A percentile compares a stretch with the other conserved stretches of the same genome.
phyloP scores from a whole-genome alignment of 2,113 vertebrate genomes.

The Malurus alboscapulatus region DNA sequence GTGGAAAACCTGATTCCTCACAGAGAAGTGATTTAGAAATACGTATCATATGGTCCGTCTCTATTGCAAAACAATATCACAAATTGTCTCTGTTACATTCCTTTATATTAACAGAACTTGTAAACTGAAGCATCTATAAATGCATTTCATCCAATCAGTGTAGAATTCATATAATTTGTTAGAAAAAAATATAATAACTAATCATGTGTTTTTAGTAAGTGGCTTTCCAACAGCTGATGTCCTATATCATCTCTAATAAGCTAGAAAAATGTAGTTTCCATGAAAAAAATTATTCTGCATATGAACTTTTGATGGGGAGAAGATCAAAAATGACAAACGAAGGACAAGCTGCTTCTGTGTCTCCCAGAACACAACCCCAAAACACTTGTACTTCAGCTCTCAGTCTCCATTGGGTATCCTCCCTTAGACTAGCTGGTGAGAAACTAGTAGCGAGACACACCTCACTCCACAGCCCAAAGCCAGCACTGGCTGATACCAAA shows the following conservation, averaged over 20 bases:
- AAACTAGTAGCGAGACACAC: not conserved
- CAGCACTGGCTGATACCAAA: not conserved
- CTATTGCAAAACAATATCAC: not conserved
- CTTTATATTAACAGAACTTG: not conserved
- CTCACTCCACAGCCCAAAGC: not conserved
- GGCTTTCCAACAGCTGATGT: not conserved
- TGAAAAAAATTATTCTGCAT: not conserved
- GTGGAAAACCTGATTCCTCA: not conserved
- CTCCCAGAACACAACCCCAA: not conserved
- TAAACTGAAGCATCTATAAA: not conserved
- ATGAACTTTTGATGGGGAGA: not conserved
- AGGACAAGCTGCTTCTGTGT: not conserved
- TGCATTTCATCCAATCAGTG: not conserved
- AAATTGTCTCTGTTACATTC: not conserved
- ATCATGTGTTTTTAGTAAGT: not conserved
- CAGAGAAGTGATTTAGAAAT: not conserved
- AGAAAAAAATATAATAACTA: not conserved
- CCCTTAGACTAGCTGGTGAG: not conserved
- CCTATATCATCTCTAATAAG: not conserved
- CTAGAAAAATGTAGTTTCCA: not conserved
- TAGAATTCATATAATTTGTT: not conserved
- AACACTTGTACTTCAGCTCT: not conserved
- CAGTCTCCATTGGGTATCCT: not conserved
- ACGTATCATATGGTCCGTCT: rapidly evolving
- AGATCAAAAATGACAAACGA: not conserved